These are phyloP conservation scores for Micromussa lordhowensis DNA, from an alignment of 92 coral and sea anemone genomes.

Conservation along the genomic window DNA sequence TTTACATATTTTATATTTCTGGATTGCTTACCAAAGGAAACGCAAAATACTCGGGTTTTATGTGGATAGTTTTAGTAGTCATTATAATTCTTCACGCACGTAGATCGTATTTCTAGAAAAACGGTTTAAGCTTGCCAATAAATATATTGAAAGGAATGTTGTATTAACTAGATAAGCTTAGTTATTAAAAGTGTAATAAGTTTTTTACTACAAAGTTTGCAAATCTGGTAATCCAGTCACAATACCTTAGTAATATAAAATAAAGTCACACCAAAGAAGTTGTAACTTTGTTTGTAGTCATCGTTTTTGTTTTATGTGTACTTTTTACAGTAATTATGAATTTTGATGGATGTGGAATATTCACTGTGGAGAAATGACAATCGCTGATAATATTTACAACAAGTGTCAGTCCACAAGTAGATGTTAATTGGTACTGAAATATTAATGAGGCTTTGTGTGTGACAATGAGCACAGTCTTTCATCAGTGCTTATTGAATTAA, in stretches of 20 bases:
- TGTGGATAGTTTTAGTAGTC: neutral
- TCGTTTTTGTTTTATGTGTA: too few species aligned
- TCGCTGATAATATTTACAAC: too few species aligned
- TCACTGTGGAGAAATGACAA: too few species aligned
- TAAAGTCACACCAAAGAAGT: conserved; percentile 23
- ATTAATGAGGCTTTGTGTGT: too few species aligned
- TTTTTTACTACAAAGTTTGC: neutral
- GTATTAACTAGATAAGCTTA: neutral
- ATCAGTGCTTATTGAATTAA: too few species aligned
- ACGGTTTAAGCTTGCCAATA: neutral
- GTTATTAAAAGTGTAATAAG: neutral
- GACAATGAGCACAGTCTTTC: too few species aligned
- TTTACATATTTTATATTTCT: conserved; percentile 2
- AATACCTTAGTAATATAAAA: conserved; percentile 4
- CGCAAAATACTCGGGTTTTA: neutral
- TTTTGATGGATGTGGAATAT: too few species aligned
- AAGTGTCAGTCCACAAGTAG: too few species aligned
- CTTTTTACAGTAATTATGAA: too few species aligned
- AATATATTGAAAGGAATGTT: neutral
- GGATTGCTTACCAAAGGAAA: neutral
- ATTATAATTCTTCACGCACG: neutral
- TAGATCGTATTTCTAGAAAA: neutral
- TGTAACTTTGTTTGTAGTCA: neutral
- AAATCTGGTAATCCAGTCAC: neutral
- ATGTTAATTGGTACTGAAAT: too few species aligned